A percentile compares a stretch with the other conserved stretches of the same genome.
These are phyloP conservation scores for Tupaia tana DNA, from an alignment of 2,113 vertebrate species.

Conservation along the genomic window DNA sequence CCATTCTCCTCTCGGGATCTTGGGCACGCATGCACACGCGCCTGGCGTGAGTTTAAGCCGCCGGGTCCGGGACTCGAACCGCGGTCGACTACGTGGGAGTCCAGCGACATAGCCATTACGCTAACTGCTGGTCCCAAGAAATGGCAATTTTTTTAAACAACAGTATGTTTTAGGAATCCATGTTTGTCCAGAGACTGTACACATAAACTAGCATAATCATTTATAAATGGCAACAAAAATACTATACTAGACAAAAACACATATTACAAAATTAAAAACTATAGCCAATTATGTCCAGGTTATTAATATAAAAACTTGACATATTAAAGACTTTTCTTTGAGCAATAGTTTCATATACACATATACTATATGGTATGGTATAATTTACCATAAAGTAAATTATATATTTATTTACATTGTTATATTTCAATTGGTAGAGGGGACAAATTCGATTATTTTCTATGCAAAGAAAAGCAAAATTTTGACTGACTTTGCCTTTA, in stretches of 20 bases:
- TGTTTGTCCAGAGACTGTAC: neutral
- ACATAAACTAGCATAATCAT: constrained; percentile 54
- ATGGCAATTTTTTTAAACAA: neutral
- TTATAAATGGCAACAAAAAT: neutral
- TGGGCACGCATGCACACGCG: too few species aligned
- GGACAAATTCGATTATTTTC: constrained; percentile 16
- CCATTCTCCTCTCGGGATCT: too few species aligned
- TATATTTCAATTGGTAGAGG: neutral
- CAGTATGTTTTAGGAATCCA: neutral
- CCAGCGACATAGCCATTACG: too few species aligned
- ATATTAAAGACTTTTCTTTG: constrained; percentile 4
- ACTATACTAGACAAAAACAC: constrained; percentile 34
- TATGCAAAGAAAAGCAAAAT: constrained; percentile 27
- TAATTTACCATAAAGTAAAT: neutral
- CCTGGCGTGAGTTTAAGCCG: too few species aligned
- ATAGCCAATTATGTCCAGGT: neutral
- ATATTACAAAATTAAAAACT: constrained; percentile 57
- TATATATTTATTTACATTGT: constrained; percentile 4
- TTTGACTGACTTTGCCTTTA: neutral
- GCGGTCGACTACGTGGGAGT: too few species aligned
- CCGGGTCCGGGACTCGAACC: too few species aligned
- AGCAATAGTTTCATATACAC: neutral
- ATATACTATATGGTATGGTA: too few species aligned
- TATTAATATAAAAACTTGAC: neutral
- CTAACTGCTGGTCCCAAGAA: too few species aligned